Percentiles rank a stretch among this genome's conserved stretches.
phyloP scores from a whole-genome alignment of 2,113 vertebrate genomes.

The Prochilodus magdalenae region DNA sequence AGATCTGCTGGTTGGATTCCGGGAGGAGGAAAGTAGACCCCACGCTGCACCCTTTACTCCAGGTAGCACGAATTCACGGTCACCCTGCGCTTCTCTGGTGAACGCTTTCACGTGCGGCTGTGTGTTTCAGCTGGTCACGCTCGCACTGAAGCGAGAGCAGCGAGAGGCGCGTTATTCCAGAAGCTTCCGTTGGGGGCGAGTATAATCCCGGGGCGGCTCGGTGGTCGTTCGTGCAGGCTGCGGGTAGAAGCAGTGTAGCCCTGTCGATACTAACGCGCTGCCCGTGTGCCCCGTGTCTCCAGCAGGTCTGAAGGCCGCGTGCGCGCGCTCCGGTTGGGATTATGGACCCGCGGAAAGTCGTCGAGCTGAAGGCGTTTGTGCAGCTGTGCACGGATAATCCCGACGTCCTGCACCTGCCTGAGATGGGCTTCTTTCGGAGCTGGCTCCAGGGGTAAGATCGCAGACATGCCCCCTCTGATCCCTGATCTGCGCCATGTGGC shows the following conservation, averaged over 20 bases:
- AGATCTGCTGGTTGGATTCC: not conserved
- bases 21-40: not conserved
- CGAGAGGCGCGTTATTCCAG: slow-evolving; percentile 11
- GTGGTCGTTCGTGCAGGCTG: not conserved
- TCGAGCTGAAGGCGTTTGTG: slow-evolving; percentile 88
- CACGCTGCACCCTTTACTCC: not conserved
- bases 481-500: no score
- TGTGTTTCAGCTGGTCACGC: not conserved
- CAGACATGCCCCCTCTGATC: no score
- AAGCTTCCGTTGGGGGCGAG: slow-evolving; percentile 35
- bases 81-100: no score
- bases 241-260: no score
- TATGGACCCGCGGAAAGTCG: slow-evolving; percentile 89
- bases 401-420: slow-evolving; percentile 82
- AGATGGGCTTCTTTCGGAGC: slow-evolving; percentile 85
- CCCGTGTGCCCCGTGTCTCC: not conserved
- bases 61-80: not conserved
- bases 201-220: slow-evolving; percentile 11
- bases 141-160: not conserved
- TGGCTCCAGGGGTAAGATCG: slow-evolving; percentile 85
- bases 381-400: slow-evolving; percentile 84
- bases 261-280: not conserved
- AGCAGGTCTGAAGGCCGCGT: not conserved
- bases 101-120: not conserved
- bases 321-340: slow-evolving; percentile 45